phyloP scores from a whole-genome alignment of 1,140 invertebrate genomes.

The Adoxophyes honmai region DNA sequence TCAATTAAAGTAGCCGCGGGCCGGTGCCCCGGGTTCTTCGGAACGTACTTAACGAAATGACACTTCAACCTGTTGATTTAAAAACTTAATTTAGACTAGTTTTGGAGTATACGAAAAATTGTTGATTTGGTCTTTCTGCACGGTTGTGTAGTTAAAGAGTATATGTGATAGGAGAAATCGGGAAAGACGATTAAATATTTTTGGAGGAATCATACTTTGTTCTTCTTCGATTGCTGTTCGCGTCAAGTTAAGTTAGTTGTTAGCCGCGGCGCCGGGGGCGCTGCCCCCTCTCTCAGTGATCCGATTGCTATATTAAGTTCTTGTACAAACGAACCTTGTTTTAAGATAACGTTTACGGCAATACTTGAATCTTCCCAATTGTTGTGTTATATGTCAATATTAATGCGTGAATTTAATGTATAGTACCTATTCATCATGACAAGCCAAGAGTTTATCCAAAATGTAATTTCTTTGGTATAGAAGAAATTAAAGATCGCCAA shows the following conservation, averaged over 20 bases:
- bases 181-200: constrained; percentile 49
- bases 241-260: background rate
- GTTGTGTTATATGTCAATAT: constrained; percentile 38
- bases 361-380: constrained; percentile 69
- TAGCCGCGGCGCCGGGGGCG: background rate
- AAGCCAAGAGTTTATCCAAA: constrained; percentile 53
- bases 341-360: constrained; percentile 48
- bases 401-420: constrained; percentile 45
- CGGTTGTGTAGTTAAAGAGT: constrained; percentile 44
- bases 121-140: constrained; percentile 49
- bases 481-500: constrained; percentile 57
- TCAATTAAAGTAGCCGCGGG: constrained; percentile 72
- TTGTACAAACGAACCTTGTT: constrained; percentile 58
- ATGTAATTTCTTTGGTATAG: constrained; percentile 45
- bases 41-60: constrained; percentile 12
- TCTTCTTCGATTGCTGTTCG: constrained; percentile 37
- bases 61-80: constrained; percentile 15
- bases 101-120: constrained; percentile 66
- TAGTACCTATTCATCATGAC: constrained; percentile 43
- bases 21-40: background rate
- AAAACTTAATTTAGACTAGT: constrained; percentile 40
- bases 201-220: constrained; percentile 46
- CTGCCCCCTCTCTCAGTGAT: background rate
- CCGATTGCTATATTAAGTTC: constrained; percentile 51
- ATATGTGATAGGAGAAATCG: constrained; percentile 65